A percentile compares a stretch with the other conserved stretches of the same genome.
Evolutionary conservation across 2,888 invertebrate species (phyloP).

Genomic region (Ryuthela nishihirai): DNA sequence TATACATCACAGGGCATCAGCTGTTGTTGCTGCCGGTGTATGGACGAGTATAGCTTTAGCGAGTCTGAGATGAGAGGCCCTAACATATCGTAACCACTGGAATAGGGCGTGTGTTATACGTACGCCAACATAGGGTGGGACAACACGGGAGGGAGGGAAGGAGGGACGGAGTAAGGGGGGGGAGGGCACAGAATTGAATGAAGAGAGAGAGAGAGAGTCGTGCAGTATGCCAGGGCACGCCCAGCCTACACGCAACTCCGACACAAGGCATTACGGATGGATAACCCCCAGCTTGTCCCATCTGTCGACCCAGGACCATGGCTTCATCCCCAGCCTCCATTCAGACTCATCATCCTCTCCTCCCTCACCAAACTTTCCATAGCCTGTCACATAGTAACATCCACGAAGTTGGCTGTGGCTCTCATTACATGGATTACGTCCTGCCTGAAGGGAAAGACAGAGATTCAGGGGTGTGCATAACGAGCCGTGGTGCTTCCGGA

Average conservation of each 20-base stretch:
- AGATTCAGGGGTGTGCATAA: constrained; percentile 1
- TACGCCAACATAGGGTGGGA: constrained; percentile 14
- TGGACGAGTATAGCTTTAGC: too few species aligned
- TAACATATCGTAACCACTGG: constrained; percentile 17
- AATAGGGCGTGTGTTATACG: constrained; percentile 35
- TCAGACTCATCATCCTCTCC: too few species aligned
- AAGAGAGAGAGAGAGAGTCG: not conserved
- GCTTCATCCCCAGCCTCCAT: too few species aligned
- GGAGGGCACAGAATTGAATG: too few species aligned
- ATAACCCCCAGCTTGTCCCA: constrained; percentile 27
- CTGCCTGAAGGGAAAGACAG: constrained; percentile 26
- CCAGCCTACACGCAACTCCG: constrained; percentile 26
- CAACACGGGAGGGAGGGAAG: constrained; percentile 24
- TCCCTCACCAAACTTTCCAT: too few species aligned
- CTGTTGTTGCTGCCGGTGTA: too few species aligned
- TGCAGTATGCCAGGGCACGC: constrained; percentile 23
- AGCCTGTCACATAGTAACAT: too few species aligned
- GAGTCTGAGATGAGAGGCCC: too few species aligned
- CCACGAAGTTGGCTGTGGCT: constrained; percentile 32
- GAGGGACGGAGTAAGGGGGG: too few species aligned
- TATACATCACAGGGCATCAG: constrained; percentile 24
- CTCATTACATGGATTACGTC: constrained; percentile 38
- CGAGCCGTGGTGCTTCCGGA: too few species aligned
- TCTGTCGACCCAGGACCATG: constrained; percentile 30
- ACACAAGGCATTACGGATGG: constrained; percentile 27